Base-by-base conservation (phyloP, 2,113 vertebrate species). In the Lagopus leucura region DNA sequence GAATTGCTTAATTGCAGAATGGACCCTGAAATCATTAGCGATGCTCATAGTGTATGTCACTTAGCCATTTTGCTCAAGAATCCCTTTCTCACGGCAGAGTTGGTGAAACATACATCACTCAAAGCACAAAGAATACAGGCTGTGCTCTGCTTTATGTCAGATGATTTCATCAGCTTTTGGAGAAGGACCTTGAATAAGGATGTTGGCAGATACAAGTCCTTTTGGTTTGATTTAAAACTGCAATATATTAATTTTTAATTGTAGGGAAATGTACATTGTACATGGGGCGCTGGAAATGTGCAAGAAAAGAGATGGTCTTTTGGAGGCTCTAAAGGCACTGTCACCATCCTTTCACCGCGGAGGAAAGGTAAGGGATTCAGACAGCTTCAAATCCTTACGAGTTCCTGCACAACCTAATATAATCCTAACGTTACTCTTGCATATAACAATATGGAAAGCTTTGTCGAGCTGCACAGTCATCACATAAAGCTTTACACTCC, bases 111-210 rank as follows among this genome's bases (percentile, higher is more conserved):
- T 13, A n/a, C 38, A 92, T 85, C 64, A 66, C 78, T 76, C 55
- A 73, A 82, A 84, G 43, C 48, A 42, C 66, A 73, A 94, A 91
- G 87, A 93, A 93, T 74, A 85, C 28, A 88, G 64, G 18, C 55
- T 89, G 78, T 91, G 84, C 67, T 96, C 95, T 92, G 92, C 78
- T 91, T 93, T 89, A 55, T 92, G 75, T 94, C 90, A 92, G 79
- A 50, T 82, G 34, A 86, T 93, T 94, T 96, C 91, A 93, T 89
- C 92, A 79, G 63, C 77, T 89, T 66, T 75, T 76, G 67, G 77
- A 89, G 84, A 92, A 87, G n/a, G 63, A 90, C 86, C 58, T 88
- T 82, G 45, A 89, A 80, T 4, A 22, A 54, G 78, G 71, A 79
- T 70, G 54, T 55, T 89, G 75, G 91, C 50, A 91, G 75, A 85